These are phyloP conservation scores for Deroptyus accipitrinus DNA, from an alignment of 2,113 vertebrate genomes.

Conservation along the genomic window DNA sequence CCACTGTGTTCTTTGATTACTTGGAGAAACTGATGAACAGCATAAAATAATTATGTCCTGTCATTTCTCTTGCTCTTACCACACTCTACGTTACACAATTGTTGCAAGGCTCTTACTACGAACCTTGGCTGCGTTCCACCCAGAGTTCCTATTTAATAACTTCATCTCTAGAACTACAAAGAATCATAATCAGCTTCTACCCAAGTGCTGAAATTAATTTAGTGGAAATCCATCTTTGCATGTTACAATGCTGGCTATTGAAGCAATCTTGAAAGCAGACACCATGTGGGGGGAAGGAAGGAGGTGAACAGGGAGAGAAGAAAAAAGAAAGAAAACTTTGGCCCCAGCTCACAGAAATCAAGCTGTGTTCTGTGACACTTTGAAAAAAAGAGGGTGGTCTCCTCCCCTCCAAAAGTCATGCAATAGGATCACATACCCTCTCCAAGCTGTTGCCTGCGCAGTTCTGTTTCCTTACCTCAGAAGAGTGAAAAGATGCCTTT, in stretches of 20 bases:
- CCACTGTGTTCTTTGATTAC: background rate
- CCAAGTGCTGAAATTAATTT: slow-evolving; percentile 49
- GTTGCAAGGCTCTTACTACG: background rate
- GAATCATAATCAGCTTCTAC: slow-evolving; percentile 26
- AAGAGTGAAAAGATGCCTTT: background rate
- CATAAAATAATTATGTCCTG: background rate
- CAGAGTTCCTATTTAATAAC: background rate
- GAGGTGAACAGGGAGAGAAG: background rate
- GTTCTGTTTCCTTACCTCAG: background rate
- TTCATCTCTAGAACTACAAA: slow-evolving; percentile 40
- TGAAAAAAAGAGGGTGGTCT: background rate
- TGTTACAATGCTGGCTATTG: slow-evolving; percentile 28
- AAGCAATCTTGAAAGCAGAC: slow-evolving; percentile 49
- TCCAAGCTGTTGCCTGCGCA: background rate
- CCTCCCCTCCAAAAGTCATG: background rate
- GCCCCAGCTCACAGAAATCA: slow-evolving; percentile 37
- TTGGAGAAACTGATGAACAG: background rate
- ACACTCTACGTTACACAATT: background rate
- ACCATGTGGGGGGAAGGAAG: slow-evolving; percentile 5
- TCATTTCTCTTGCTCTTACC: slow-evolving; percentile 7
- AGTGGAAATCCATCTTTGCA: slow-evolving; percentile 10
- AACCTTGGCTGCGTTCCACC: background rate
- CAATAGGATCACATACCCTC: background rate
- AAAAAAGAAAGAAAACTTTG: background rate
- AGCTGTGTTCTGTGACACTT: background rate